Percentiles rank a stretch among this genome's conserved stretches.
Conservation (phyloP, 2,113 vertebrate genomes). For the Cynopterus brachyotis region DNA sequence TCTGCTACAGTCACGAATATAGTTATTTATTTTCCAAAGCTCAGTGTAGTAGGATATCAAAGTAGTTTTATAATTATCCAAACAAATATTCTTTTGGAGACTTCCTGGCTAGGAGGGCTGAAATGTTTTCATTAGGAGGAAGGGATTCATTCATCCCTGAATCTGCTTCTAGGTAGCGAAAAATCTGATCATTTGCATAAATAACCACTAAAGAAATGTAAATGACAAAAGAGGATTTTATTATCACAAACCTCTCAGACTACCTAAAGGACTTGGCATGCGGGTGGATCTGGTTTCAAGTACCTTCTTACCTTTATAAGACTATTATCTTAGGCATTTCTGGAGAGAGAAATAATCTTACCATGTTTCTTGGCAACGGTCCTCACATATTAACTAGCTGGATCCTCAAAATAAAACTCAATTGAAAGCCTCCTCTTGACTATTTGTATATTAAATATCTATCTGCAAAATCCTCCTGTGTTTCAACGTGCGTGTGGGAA, state of each 20-base stretch:
- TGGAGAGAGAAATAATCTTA: background rate
- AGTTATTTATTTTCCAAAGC: slow-evolving; percentile 76
- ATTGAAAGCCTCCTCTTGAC: slow-evolving; percentile 10
- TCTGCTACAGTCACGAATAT: slow-evolving; percentile 66
- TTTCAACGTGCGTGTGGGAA: background rate
- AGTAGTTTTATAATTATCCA: slow-evolving; percentile 74
- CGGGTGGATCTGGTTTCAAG: slow-evolving; percentile 75
- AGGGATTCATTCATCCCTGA: slow-evolving; percentile 64
- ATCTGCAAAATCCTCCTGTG: background rate
- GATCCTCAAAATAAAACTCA: slow-evolving; percentile 42
- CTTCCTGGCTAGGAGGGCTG: slow-evolving; percentile 53
- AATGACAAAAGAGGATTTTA: slow-evolving; percentile 70
- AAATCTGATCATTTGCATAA: slow-evolving; percentile 74
- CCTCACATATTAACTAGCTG: slow-evolving; percentile 46
- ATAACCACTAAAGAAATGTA: slow-evolving; percentile 77
- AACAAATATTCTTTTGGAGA: slow-evolving; percentile 76
- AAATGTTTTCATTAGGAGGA: slow-evolving; percentile 69
- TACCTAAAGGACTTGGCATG: slow-evolving; percentile 72
- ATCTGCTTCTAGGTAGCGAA: slow-evolving; percentile 62
- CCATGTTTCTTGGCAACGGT: slow-evolving; percentile 53
- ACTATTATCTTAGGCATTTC: slow-evolving; percentile 74
- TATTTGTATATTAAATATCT: slow-evolving; percentile 42
- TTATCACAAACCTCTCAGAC: slow-evolving; percentile 69
- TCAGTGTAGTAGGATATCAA: slow-evolving; percentile 69
- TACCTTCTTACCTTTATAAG: slow-evolving; percentile 75